Evolutionary conservation across 2,888 invertebrate species (phyloP).

Genomic region (Folsomia candida): DNA sequence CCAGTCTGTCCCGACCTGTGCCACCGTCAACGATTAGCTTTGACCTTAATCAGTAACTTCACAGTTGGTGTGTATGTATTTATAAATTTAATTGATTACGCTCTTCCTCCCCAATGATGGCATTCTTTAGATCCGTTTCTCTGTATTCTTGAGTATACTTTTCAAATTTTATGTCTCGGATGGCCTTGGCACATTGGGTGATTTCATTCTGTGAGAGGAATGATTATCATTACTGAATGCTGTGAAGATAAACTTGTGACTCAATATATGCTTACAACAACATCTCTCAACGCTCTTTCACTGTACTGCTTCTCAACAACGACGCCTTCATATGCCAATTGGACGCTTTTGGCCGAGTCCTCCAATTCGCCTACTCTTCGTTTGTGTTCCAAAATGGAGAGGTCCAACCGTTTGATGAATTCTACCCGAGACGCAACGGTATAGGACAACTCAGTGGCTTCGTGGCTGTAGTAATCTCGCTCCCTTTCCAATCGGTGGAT

Average conservation of each 20-base stretch:
- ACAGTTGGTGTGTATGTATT: too few species aligned
- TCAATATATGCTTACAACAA: too few species aligned
- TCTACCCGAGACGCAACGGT: slow-evolving; percentile 41
- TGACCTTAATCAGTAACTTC: too few species aligned
- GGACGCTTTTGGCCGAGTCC: slow-evolving; percentile 38
- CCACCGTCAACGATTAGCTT: too few species aligned
- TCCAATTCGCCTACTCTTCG: slow-evolving; percentile 41
- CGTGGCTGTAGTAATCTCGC: slow-evolving; percentile 44
- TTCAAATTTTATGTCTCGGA: slow-evolving; percentile 33
- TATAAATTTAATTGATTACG: background rate
- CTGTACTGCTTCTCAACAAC: slow-evolving; percentile 41
- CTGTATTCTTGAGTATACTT: slow-evolving; percentile 29
- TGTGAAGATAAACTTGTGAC: slow-evolving; percentile 1
- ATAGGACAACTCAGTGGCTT: slow-evolving; percentile 43
- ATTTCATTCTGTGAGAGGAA: slow-evolving; percentile 28
- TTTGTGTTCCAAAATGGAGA: slow-evolving; percentile 36
- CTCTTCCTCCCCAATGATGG: background rate
- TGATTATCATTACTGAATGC: background rate
- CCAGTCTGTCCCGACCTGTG: background rate
- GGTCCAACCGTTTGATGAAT: slow-evolving; percentile 43
- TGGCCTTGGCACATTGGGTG: slow-evolving; percentile 17
- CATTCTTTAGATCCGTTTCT: slow-evolving; percentile 32
- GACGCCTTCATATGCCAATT: slow-evolving; percentile 42
- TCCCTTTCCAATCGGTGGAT: slow-evolving; percentile 45
- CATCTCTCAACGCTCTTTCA: slow-evolving; percentile 42